These are phyloP conservation scores for Drosophila lutescens DNA, from an alignment of 2,888 invertebrate species.

Conservation along the genomic window DNA sequence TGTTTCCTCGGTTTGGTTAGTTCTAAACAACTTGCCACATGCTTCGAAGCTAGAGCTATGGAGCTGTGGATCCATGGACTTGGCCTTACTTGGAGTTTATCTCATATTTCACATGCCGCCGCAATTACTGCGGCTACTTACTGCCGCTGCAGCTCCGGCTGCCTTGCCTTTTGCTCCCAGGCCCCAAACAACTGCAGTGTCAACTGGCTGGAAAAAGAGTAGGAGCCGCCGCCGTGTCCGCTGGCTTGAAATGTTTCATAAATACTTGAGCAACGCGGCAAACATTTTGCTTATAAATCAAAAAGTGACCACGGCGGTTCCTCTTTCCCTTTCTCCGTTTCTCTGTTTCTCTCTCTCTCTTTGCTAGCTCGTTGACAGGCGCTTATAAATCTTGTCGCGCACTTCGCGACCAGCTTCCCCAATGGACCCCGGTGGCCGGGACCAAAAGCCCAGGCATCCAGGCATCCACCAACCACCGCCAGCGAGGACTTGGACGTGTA, in stretches of 20 bases:
- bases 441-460: slow-evolving; percentile 13
- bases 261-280: slow-evolving; percentile 71
- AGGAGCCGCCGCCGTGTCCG: slow-evolving; percentile 57
- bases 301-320: slow-evolving; percentile 69
- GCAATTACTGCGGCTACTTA: slow-evolving; percentile 72
- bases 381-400: slow-evolving; percentile 81
- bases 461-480: slow-evolving; percentile 2
- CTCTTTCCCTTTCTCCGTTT: slow-evolving; percentile 29
- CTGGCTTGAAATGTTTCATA: slow-evolving; percentile 81
- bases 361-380: slow-evolving; percentile 73
- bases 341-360: slow-evolving; percentile 18
- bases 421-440: slow-evolving; percentile 30
- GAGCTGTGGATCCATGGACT: slow-evolving; percentile 30
- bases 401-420: slow-evolving; percentile 54
- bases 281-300: slow-evolving; percentile 81
- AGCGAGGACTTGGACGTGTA: slow-evolving; percentile 7
- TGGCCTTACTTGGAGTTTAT: slow-evolving; percentile 79
- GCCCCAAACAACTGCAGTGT: slow-evolving; percentile 56
- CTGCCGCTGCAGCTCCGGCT: slow-evolving; percentile 22
- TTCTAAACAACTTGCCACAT: slow-evolving; percentile 80
- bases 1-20: slow-evolving; percentile 59
- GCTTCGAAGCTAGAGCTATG: slow-evolving; percentile 56
- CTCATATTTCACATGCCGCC: slow-evolving; percentile 80
- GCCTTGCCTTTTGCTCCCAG: slow-evolving; percentile 52
- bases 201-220: slow-evolving; percentile 73